phyloP scores from a whole-genome alignment of 2,888 invertebrate species.

The Nymphalis c-album region DNA sequence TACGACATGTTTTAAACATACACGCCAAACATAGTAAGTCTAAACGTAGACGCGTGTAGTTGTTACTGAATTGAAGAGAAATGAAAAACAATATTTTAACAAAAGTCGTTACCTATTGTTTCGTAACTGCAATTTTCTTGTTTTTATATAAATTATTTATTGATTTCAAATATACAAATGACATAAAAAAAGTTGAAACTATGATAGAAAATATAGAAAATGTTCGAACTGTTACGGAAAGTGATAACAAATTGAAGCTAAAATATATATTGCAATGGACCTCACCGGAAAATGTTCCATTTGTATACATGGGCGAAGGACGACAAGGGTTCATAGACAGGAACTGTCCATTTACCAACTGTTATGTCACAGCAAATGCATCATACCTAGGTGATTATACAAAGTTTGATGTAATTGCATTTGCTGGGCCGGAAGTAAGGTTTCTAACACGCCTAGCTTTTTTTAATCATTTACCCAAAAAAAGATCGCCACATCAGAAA shows the following conservation, averaged over 20 bases:
- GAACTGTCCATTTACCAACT: slow-evolving; percentile 56
- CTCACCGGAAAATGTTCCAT: slow-evolving; percentile 48
- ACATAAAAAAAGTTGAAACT: slow-evolving; percentile 7
- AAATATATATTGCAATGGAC: slow-evolving; percentile 64
- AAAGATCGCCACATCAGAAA: slow-evolving; percentile 52
- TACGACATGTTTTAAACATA: neutral
- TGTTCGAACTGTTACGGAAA: slow-evolving; percentile 4
- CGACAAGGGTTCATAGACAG: slow-evolving; percentile 48
- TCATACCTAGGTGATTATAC: slow-evolving; percentile 44
- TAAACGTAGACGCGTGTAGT: neutral
- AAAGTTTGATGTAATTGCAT: slow-evolving; percentile 56
- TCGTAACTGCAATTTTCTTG: slow-evolving; percentile 27
- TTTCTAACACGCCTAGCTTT: slow-evolving; percentile 19
- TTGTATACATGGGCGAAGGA: slow-evolving; percentile 52
- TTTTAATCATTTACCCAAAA: slow-evolving; percentile 41
- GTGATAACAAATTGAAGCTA: slow-evolving; percentile 31
- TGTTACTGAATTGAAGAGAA: slow-evolving; percentile 11
- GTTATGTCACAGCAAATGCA: slow-evolving; percentile 54
- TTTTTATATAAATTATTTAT: slow-evolving; percentile 37
- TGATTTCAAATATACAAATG: slow-evolving; percentile 26
- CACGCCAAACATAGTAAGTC: slow-evolving; percentile 6
- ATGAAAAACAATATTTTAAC: slow-evolving; percentile 33
- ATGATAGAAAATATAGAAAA: neutral
- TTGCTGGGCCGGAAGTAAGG: slow-evolving; percentile 52
- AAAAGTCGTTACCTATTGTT: slow-evolving; percentile 34